Percentiles rank a stretch among this genome's conserved stretches.
phyloP scores from a whole-genome alignment of 2,888 invertebrate genomes.

The Empis livida region DNA sequence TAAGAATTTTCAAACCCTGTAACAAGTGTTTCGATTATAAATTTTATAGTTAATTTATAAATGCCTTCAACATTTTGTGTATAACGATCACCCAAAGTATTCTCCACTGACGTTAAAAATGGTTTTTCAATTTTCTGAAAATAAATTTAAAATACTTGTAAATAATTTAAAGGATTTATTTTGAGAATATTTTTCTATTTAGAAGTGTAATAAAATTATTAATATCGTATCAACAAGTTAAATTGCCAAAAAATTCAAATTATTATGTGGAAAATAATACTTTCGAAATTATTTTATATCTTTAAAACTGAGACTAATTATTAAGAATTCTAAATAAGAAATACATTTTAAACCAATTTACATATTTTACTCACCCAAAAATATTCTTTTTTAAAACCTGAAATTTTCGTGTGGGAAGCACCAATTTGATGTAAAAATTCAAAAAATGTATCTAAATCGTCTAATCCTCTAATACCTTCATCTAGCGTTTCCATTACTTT shows the following conservation, averaged over 20 bases:
- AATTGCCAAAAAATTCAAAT: no score
- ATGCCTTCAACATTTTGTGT: slow-evolving; percentile 81
- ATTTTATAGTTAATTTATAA: slow-evolving; percentile 76
- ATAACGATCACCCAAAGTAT: slow-evolving; percentile 75
- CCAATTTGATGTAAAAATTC: slow-evolving; percentile 72
- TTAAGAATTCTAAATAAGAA: no score
- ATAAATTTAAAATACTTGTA: no score
- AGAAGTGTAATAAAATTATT: no score
- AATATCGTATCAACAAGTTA: no score
- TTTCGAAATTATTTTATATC: no score
- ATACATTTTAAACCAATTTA: no score
- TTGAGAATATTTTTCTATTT: no score
- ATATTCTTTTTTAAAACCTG: slow-evolving; percentile 72
- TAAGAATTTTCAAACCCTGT: slow-evolving; percentile 50
- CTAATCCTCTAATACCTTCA: slow-evolving; percentile 75
- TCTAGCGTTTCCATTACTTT: slow-evolving; percentile 83
- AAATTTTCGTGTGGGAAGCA: slow-evolving; percentile 68
- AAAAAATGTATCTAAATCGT: slow-evolving; percentile 74
- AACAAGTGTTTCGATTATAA: slow-evolving; percentile 72
- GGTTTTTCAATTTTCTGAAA: slow-evolving; percentile 81
- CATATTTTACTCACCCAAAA: slow-evolving; percentile 85
- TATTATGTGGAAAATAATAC: no score
- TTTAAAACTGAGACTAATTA: no score
- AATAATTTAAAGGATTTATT: no score
- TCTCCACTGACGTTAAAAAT: slow-evolving; percentile 73